These are phyloP conservation scores for Lycocorax pyrrhopterus DNA, from an alignment of 2,113 vertebrate species.

Conservation along the genomic window DNA sequence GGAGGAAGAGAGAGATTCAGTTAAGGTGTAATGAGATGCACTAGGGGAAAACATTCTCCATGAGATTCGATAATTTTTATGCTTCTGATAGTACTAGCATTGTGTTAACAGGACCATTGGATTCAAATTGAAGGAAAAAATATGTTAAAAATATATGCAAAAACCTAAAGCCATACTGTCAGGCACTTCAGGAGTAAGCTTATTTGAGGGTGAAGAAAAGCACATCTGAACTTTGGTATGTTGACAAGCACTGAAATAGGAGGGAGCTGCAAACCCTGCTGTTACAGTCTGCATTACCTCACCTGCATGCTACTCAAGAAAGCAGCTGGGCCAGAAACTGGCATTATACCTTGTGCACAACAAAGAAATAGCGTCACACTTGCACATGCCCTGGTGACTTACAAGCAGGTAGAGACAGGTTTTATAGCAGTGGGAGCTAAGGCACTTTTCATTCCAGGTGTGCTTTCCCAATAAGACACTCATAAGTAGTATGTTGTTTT, in stretches of 20 bases:
- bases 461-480: background rate
- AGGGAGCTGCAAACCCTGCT: background rate
- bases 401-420: background rate
- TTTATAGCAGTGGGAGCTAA: background rate
- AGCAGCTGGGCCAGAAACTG: background rate
- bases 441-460: background rate
- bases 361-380: background rate
- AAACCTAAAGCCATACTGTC: background rate
- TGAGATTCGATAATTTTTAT: background rate
- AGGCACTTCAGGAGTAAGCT: background rate
- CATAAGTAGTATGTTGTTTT: background rate
- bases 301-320: background rate
- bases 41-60: background rate
- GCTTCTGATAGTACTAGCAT: background rate
- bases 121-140: background rate
- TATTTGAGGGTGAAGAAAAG: background rate
- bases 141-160: background rate
- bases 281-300: background rate
- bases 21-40: background rate
- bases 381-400: background rate
- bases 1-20: background rate
- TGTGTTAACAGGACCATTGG: background rate
- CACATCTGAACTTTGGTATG: background rate
- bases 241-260: background rate
- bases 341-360: background rate